Conservation (phyloP, 2,888 invertebrate genomes). For the Polymixis lichenea region DNA sequence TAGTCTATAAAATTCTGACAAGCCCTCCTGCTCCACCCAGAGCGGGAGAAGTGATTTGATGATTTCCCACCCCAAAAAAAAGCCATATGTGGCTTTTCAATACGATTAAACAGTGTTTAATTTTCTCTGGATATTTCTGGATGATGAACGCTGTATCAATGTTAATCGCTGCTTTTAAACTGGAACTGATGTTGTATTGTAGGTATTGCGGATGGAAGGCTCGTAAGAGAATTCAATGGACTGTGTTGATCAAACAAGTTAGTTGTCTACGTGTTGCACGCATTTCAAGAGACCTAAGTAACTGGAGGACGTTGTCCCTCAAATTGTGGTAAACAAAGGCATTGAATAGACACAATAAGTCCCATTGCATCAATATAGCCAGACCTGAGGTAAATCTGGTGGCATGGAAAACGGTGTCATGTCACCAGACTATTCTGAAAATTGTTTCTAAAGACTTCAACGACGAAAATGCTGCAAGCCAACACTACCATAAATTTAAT, state of each 20-base stretch:
- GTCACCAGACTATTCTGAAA: not conserved
- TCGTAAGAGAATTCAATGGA: not conserved
- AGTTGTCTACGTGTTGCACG: not conserved
- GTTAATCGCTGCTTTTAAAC: not conserved
- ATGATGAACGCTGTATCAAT: not conserved
- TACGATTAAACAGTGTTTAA: not conserved
- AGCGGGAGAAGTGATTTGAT: too few species aligned
- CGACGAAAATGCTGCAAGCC: not conserved
- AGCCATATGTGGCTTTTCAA: not conserved
- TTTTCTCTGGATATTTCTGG: not conserved
- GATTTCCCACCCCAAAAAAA: too few species aligned
- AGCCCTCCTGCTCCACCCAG: too few species aligned
- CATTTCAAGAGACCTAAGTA: not conserved
- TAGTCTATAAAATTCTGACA: too few species aligned
- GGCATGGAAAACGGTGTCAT: not conserved
- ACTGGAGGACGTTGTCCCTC: not conserved
- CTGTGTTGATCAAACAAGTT: not conserved
- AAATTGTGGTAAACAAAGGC: not conserved
- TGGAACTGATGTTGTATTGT: too few species aligned
- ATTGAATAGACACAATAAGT: too few species aligned
- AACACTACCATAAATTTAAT: not conserved
- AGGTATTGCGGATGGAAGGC: not conserved
- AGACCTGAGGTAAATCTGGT: not conserved
- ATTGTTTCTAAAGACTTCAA: not conserved
- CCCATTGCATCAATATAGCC: not conserved